phyloP scores from a whole-genome alignment of 2,888 invertebrate species.

The Leptopilina syphax region DNA sequence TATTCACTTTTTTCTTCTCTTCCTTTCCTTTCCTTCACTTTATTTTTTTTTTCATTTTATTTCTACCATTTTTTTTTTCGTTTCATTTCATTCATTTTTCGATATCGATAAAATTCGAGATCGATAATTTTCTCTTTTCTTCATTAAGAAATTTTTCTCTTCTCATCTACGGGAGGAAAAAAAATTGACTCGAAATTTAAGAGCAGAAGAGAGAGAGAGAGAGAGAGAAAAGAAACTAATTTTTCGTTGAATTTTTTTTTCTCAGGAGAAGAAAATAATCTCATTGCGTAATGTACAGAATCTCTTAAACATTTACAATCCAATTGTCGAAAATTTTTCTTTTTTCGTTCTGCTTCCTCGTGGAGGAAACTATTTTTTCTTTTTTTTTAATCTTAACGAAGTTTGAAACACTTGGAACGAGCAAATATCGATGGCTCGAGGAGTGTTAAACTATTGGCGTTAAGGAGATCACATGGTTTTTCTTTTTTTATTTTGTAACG shows the following conservation, averaged over 20 bases:
- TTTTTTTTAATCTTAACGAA: constrained; percentile 12
- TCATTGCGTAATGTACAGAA: constrained; percentile 36
- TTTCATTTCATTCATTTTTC: too few species aligned
- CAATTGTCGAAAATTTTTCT: constrained; percentile 23
- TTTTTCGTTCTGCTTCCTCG: too few species aligned
- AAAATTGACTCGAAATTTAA: background rate
- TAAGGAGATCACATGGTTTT: constrained; percentile 65
- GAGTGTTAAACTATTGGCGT: constrained; percentile 61
- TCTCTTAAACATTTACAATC: constrained; percentile 17
- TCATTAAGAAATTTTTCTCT: background rate
- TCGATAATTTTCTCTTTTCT: too few species aligned
- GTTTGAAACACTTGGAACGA: constrained; percentile 18
- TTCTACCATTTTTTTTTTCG: too few species aligned
- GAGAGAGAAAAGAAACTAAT: background rate
- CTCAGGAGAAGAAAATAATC: constrained; percentile 12
- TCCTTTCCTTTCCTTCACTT: background rate
- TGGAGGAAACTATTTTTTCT: too few species aligned
- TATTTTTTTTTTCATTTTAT: too few species aligned
- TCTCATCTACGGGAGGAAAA: too few species aligned
- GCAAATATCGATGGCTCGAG: constrained; percentile 44
- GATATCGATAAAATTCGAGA: too few species aligned
- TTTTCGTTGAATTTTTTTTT: background rate
- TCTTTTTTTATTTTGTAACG: constrained; percentile 43
- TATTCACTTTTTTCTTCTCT: background rate
- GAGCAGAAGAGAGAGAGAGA: background rate